Conservation (phyloP, 2,113 vertebrate species). For the Oncorhynchus kisutch region DNA sequence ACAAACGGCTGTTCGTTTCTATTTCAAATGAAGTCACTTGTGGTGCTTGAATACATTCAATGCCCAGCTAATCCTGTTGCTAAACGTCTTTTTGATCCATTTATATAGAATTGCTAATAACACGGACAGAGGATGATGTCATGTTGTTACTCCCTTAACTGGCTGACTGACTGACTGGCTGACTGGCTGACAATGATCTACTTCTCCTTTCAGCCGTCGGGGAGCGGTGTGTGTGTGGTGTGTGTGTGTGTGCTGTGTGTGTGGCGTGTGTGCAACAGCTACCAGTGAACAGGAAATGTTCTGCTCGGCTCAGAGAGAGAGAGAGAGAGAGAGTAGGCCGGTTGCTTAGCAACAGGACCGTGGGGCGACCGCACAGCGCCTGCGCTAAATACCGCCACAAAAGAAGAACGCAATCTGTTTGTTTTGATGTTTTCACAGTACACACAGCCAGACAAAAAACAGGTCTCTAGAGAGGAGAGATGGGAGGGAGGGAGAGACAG, state of each 20-base stretch:
- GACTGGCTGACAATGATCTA: conserved; percentile 27
- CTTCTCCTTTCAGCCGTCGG: conserved; percentile 28
- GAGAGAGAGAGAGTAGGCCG: conserved; percentile 13
- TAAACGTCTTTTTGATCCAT: conserved; percentile 27
- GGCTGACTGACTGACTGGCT: conserved; percentile 31
- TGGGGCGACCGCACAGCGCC: conserved; percentile 52
- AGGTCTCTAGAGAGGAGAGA: conserved; percentile 55
- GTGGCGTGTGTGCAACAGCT: conserved; percentile 60
- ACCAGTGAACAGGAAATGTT: conserved; percentile 56
- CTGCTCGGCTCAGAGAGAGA: conserved; percentile 1
- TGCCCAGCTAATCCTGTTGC: conserved; percentile 46
- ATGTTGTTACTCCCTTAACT: conserved; percentile 42
- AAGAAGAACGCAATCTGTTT: conserved; percentile 59
- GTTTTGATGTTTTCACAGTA: conserved; percentile 63
- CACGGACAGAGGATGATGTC: conserved; percentile 31
- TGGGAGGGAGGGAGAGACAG: background rate
- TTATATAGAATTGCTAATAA: conserved; percentile 45
- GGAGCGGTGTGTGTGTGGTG: conserved; percentile 11
- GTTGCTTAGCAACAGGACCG: conserved; percentile 63
- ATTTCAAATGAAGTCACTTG: conserved; percentile 68
- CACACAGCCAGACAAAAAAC: conserved; percentile 60
- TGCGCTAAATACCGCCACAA: conserved; percentile 43
- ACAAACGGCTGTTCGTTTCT: conserved; percentile 9
- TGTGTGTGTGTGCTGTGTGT: background rate
- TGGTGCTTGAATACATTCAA: conserved; percentile 73